Percentiles rank a stretch among this genome's conserved stretches.
These are phyloP conservation scores for Notolepis coatsorum DNA, from an alignment of 2,797 vertebrate species.

Conservation along the genomic window DNA sequence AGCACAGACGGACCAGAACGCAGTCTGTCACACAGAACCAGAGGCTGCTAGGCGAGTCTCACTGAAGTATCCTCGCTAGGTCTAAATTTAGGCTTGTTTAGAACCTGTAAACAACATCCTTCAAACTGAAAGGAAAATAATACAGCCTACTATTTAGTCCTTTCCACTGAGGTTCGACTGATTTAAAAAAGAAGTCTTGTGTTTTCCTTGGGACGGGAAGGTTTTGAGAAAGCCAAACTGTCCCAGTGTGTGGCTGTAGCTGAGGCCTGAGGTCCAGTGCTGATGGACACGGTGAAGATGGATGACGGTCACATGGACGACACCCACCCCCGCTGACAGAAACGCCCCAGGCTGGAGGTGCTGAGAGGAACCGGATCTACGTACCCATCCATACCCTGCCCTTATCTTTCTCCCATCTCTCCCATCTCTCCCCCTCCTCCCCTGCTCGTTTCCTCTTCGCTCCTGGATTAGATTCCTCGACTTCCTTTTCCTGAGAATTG, in stretches of 20 bases:
- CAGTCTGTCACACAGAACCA: constrained; percentile 18
- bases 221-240: constrained; percentile 1
- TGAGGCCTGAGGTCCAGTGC: constrained; percentile 11
- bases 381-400: constrained; percentile 8
- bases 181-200: background rate
- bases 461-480: constrained; percentile 55
- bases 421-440: constrained; percentile 41
- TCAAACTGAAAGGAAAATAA: background rate
- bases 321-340: background rate
- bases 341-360: background rate
- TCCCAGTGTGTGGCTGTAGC: background rate
- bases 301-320: constrained; percentile 14
- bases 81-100: background rate
- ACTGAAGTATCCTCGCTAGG: background rate
- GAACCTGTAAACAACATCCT: background rate
- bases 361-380: constrained; percentile 49
- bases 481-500: constrained; percentile 43
- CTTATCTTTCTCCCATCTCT: constrained; percentile 47
- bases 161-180: no score
- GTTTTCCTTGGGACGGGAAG: no score
- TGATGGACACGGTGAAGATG: constrained; percentile 21
- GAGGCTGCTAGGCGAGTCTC: background rate
- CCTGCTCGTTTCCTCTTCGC: constrained; percentile 55
- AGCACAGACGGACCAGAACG: constrained; percentile 7
- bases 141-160: no score